Evolutionary conservation across 2,797 vertebrate genomes (phyloP), one percentile per base, ranked within the genome.

Genomic region (Phylloscopus collybita): DNA sequence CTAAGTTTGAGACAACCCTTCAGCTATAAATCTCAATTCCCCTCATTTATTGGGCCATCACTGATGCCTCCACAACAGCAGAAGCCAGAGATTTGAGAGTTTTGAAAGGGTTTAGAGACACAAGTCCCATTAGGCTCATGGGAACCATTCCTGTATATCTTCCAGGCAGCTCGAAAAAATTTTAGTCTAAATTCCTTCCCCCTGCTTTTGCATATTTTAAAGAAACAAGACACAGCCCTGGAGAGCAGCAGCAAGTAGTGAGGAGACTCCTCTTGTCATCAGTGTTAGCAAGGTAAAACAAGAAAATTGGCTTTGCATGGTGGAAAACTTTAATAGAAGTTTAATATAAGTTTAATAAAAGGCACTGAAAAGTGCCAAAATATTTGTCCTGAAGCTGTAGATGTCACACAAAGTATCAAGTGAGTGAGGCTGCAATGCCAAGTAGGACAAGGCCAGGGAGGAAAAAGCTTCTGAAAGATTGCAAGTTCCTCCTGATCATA

Each of bases 21-120:
- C 94, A 93, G 49, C 86, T 76, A 32, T 40, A 90, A 95, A 67
- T 90, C 93, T 82, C 92, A 92, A 47, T 94, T 86, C 64, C 60
- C 29, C 53, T 95, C 82, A 93, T 90, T 94, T 94, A 81, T 6
- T 73, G 71, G 88, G 94, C 64, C 64, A 80, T 92, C 76, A 80
- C 0, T 66, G 75, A 76, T 64, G 64, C 51, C 34, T 92, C 60
- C 60, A 64, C 45, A 92, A 71, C 32, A 85, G 79, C 75, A 86
- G n/a, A 94, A 96, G 76, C 21, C 80, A 61, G 80, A 88, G 92
- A 95, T 92, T 40, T 93, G 42, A 19, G 74, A 61, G 53, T 65
- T 93, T 90, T 83, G 38, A 73, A 81, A 66, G 78, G 80, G 60
- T 80, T 95, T 96, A 95, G 76, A 85, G 38, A 32, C 56, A 84